A percentile compares a stretch with the other conserved stretches of the same genome.
Evolutionary conservation across 2,888 invertebrate genomes (phyloP).

Genomic region (Myopa tessellatipennis): DNA sequence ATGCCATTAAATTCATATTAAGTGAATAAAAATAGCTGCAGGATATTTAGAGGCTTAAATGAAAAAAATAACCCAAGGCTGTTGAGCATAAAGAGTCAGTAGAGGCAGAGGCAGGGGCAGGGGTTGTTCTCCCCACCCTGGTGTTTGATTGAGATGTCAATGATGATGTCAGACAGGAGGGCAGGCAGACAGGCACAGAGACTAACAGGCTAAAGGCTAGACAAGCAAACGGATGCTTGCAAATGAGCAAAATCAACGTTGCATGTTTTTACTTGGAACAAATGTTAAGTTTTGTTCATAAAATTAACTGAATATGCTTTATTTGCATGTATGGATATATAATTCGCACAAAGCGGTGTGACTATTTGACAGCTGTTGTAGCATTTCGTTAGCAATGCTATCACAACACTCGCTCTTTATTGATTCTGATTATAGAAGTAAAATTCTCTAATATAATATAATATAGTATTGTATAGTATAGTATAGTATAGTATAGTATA

Average conservation of each 20-base stretch:
- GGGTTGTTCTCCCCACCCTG: background rate
- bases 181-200: background rate
- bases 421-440: background rate
- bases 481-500: no score
- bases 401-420: background rate
- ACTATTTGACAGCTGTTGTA: background rate
- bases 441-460: background rate
- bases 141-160: constrained; percentile 24
- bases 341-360: background rate
- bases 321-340: background rate
- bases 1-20: constrained; percentile 65
- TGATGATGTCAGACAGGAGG: background rate
- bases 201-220: background rate
- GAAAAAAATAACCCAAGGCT: background rate
- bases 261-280: background rate
- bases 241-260: background rate
- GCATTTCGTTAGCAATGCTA: background rate
- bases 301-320: background rate
- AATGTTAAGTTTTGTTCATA: background rate
- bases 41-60: constrained; percentile 48
- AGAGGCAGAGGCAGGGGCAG: background rate
- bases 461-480: no score
- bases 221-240: no score
- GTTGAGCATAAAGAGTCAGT: background rate
- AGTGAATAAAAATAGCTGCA: constrained; percentile 58